Conservation (phyloP, 1,140 invertebrate genomes). For the Caenorhabditis latens region DNA sequence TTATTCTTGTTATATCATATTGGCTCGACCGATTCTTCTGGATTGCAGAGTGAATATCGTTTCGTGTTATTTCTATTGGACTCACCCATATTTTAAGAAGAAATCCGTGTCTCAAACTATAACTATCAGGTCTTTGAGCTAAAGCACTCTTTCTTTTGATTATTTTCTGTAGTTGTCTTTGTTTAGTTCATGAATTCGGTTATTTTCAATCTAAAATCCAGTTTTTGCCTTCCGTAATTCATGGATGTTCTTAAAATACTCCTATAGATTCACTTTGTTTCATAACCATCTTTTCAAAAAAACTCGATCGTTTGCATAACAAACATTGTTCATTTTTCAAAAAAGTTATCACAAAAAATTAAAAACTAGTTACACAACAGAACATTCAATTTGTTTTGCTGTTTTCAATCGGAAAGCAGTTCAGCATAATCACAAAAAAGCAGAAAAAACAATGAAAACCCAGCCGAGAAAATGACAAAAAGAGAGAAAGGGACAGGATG, state of each 20-base stretch:
- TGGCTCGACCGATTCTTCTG: background rate
- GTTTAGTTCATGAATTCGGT: too few relatives aligned
- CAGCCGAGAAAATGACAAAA: conserved; percentile 47
- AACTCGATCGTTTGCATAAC: too few relatives aligned
- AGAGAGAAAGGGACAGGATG: background rate
- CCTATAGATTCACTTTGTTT: too few relatives aligned
- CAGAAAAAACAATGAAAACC: background rate
- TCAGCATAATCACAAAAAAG: conserved; percentile 36
- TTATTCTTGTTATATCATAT: background rate
- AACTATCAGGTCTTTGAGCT: background rate
- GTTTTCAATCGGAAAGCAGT: conserved; percentile 1
- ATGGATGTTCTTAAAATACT: too few relatives aligned
- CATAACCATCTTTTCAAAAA: too few relatives aligned
- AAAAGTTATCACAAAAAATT: background rate
- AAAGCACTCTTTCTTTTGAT: too few relatives aligned
- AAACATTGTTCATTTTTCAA: too few relatives aligned
- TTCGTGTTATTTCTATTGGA: background rate
- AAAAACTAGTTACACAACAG: background rate
- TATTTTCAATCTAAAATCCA: too few relatives aligned
- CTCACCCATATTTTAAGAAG: background rate
- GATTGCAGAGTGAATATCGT: conserved; percentile 5
- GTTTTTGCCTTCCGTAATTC: too few relatives aligned
- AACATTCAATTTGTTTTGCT: background rate
- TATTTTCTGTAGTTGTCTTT: too few relatives aligned
- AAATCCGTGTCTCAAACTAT: background rate